A percentile compares a stretch with the other conserved stretches of the same genome.
Evolutionary conservation across 2,113 vertebrate species (phyloP).

Genomic region (Clarias batrachus): DNA sequence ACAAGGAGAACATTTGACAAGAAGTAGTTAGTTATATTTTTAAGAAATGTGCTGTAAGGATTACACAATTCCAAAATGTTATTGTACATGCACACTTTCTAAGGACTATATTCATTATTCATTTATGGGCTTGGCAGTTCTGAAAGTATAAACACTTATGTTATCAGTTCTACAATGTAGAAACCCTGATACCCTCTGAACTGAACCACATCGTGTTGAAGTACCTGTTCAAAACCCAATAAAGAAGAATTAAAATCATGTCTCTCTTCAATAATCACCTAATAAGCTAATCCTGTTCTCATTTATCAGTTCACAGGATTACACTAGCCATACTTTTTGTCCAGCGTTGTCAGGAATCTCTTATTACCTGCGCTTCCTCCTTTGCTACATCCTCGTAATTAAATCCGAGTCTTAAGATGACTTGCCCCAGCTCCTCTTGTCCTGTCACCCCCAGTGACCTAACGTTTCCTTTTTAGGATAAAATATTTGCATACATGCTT

Average conservation of each 20-base stretch:
- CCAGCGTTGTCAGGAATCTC: neutral
- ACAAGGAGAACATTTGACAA: neutral
- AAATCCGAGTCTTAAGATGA: slow-evolving; percentile 50
- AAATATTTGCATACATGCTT: slow-evolving; percentile 33
- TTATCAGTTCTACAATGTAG: neutral
- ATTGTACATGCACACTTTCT: neutral
- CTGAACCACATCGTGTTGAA: neutral
- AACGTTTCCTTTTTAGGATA: slow-evolving; percentile 48
- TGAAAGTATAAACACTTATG: neutral
- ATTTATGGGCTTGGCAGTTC: neutral
- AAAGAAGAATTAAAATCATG: neutral
- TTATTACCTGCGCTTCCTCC: slow-evolving; percentile 30
- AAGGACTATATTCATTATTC: neutral
- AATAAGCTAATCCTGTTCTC: slow-evolving; percentile 7
- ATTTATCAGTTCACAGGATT: neutral
- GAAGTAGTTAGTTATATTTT: neutral
- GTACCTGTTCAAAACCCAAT: neutral
- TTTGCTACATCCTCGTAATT: slow-evolving; percentile 53
- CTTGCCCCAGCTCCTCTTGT: slow-evolving; percentile 39
- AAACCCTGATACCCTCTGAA: neutral
- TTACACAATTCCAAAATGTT: no score
- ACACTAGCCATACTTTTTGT: slow-evolving; percentile 19
- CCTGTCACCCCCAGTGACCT: slow-evolving; percentile 47
- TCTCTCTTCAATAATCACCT: slow-evolving; percentile 1
- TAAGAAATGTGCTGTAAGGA: neutral